Conservation (phyloP, 2,888 invertebrate species). For the Poecilobothrus nobilitatus region DNA sequence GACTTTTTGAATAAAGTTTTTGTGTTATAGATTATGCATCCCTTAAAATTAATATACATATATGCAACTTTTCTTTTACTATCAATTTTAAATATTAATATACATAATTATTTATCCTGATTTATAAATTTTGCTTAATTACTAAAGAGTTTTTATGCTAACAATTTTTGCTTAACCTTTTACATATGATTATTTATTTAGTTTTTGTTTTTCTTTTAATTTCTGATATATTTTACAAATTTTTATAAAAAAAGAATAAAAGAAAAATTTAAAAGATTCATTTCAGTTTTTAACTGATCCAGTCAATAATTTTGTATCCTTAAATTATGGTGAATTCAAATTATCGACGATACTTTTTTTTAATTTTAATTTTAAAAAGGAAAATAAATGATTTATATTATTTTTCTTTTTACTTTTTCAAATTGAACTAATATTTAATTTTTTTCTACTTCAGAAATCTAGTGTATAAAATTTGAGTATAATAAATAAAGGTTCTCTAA, state of each 20-base stretch:
- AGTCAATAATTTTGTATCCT: not conserved
- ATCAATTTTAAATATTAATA: too few relatives aligned
- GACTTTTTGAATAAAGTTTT: not conserved
- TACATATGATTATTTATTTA: not conserved
- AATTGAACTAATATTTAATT: not conserved
- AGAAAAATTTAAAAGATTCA: too few relatives aligned
- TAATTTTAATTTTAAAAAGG: too few relatives aligned
- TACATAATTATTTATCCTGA: too few relatives aligned
- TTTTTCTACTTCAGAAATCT: not conserved
- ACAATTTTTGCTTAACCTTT: not conserved
- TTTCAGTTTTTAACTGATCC: not conserved
- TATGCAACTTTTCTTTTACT: not conserved
- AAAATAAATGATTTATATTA: not conserved
- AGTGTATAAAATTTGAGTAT: not conserved
- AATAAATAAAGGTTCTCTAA: not conserved
- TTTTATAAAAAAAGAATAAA: too few relatives aligned
- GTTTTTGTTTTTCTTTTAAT: too few relatives aligned
- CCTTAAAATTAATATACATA: not conserved
- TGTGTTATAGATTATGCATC: not conserved
- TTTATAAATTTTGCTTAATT: not conserved
- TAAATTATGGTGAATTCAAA: not conserved
- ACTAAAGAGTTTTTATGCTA: not conserved
- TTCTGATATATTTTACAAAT: too few relatives aligned
- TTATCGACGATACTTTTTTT: not conserved
- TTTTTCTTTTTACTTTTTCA: not conserved